A percentile compares a stretch with the other conserved stretches of the same genome.
Conservation (phyloP, 2,113 vertebrate species). For the Atherinomorus stipes region DNA sequence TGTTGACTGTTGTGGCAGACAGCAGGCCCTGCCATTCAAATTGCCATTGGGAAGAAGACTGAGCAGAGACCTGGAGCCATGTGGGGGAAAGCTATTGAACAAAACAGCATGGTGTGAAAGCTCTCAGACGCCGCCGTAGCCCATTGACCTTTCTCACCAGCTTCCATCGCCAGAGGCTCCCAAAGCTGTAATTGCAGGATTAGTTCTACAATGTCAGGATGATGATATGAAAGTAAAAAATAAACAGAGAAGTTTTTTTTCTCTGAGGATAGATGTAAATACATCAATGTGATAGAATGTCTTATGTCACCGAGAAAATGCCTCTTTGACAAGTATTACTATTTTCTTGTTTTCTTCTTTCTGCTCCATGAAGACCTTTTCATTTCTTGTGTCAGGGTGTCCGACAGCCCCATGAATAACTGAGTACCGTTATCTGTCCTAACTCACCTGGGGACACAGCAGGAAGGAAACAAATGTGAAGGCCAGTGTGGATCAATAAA, state of each 20-base stretch:
- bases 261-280: not conserved
- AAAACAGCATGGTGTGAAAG: slow-evolving; percentile 47
- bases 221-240: slow-evolving; percentile 9
- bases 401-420: slow-evolving; percentile 73
- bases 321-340: not conserved
- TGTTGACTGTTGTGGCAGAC: slow-evolving; percentile 42
- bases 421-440: slow-evolving; percentile 62
- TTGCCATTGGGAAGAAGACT: slow-evolving; percentile 29
- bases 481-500: slow-evolving; percentile 52
- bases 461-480: slow-evolving; percentile 66
- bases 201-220: slow-evolving; percentile 45
- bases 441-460: slow-evolving; percentile 52
- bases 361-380: slow-evolving; percentile 26
- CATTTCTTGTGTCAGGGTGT: slow-evolving; percentile 51
- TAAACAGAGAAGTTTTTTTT: not conserved
- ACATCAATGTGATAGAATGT: slow-evolving; percentile 2
- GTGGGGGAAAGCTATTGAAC: slow-evolving; percentile 56
- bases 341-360: not conserved
- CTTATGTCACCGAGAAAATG: not conserved
- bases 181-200: slow-evolving; percentile 34
- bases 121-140: slow-evolving; percentile 21
- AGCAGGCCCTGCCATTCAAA: slow-evolving; percentile 48
- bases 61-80: slow-evolving; percentile 36
- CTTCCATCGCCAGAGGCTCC: slow-evolving; percentile 31
- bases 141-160: slow-evolving; percentile 52